phyloP scores from a whole-genome alignment of 2,888 invertebrate species.

The Polymixis lichenea region DNA sequence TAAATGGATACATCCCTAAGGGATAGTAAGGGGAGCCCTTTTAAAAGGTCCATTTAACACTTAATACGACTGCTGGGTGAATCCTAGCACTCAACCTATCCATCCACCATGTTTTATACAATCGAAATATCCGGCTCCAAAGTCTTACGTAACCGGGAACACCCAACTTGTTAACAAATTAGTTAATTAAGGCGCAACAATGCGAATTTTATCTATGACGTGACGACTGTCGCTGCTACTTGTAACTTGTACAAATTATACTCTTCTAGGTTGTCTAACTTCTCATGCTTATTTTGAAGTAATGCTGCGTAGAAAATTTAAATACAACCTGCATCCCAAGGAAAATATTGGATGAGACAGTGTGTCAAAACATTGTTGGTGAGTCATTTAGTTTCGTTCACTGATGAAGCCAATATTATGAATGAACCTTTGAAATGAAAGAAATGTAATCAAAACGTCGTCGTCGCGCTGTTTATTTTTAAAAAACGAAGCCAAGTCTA shows the following conservation, averaged over 20 bases:
- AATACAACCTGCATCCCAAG: neutral
- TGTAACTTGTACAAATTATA: constrained; percentile 21
- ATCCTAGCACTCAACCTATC: too few relatives aligned
- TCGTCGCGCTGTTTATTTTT: neutral
- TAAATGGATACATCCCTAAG: neutral
- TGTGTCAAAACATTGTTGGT: neutral
- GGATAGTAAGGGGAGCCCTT: neutral
- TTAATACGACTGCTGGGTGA: neutral
- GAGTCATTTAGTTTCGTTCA: neutral
- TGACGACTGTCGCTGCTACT: constrained; percentile 11
- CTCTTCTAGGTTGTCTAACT: neutral
- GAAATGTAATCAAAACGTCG: constrained; percentile 3
- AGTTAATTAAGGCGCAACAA: constrained; percentile 46
- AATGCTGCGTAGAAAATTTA: neutral
- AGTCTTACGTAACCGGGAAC: constrained; percentile 48
- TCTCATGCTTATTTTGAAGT: neutral
- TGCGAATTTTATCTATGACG: constrained; percentile 44
- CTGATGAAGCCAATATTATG: constrained; percentile 9
- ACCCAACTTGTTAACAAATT: constrained; percentile 52
- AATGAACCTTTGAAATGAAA: constrained; percentile 24
- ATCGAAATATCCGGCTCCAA: constrained; percentile 23
- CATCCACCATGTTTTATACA: constrained; percentile 3
- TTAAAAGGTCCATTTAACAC: too few relatives aligned
- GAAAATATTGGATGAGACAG: constrained; percentile 1
- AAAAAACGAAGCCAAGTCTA: constrained; percentile 23